Conservation (phyloP, 1,140 invertebrate species). For the Drosophila rhopaloa region DNA sequence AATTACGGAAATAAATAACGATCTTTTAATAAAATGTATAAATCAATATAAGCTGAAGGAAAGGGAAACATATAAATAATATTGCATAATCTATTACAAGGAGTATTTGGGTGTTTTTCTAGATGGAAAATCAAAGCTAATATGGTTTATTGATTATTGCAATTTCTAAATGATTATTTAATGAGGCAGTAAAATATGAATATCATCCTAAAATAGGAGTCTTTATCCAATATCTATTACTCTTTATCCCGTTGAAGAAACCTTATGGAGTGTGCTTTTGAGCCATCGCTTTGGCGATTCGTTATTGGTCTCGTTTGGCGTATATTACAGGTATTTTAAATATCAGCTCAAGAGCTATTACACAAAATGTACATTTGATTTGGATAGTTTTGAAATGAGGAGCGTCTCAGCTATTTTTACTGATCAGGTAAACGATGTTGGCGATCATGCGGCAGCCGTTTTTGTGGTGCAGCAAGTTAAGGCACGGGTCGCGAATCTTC, state of each 20-base stretch:
- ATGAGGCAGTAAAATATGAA: background rate
- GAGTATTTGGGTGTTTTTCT: background rate
- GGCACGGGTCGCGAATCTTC: slow-evolving; percentile 91
- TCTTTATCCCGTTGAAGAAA: background rate
- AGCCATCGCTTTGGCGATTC: slow-evolving; percentile 6
- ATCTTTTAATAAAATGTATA: background rate
- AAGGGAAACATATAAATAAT: background rate
- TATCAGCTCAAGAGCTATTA: slow-evolving; percentile 27
- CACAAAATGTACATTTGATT: slow-evolving; percentile 36
- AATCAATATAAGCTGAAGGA: background rate
- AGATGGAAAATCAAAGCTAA: background rate
- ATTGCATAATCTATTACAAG: slow-evolving; percentile 1
- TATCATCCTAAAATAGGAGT: background rate
- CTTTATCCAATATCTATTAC: background rate
- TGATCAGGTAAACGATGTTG: slow-evolving; percentile 88
- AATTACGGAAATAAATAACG: background rate
- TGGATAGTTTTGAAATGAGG: background rate
- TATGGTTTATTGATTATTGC: background rate
- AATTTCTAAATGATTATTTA: background rate
- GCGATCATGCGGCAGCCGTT: slow-evolving; percentile 91
- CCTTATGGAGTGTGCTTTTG: background rate
- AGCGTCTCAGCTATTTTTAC: slow-evolving; percentile 65
- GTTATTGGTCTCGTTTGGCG: slow-evolving; percentile 15
- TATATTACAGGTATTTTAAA: slow-evolving; percentile 18
- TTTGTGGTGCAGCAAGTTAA: slow-evolving; percentile 91